Base-by-base conservation (phyloP, 1,140 invertebrate species). In the Achatina immaculata region DNA sequence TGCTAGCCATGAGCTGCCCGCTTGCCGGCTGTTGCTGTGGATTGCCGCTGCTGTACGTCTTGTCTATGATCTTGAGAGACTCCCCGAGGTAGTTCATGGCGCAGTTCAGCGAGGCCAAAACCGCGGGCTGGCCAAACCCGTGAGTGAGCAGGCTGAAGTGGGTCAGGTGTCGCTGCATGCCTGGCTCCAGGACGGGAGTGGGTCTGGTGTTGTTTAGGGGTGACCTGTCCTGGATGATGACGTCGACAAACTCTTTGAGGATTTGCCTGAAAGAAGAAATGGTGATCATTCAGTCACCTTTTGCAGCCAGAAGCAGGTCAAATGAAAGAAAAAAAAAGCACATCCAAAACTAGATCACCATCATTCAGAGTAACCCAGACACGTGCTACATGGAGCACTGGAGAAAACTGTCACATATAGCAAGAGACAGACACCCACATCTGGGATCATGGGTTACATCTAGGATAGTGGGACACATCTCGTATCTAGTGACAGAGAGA, bases 71-170 rank as follows among this genome's bases (percentile, higher is more conserved):
- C 92, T 99, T 99, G 86, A 99, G 92, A 82, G 97, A 98, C 93
- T 99, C 98, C 90, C 95, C 97, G 86, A 99, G 93, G 93, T 98
- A 99, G 92, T 98, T 98, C 93, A 97, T 96, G 91, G 99, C 96
- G 81, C 97, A 96, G 58, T 97, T 98, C 11, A 99, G 93, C 0
- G 97, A 96, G n/a, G 98, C 98, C 16, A 98, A 96, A 31, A 99
- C 97, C 42, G 98, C 98, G 1, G 98, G 98, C 78, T 96, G 96
- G 19, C 98, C 98, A 91, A 99, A 99, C n/a, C 98, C 98, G 92
- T 99, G 98, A 51, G 97, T 98, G 88, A 99, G 98, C 84, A 99
- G 94, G 81, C 96, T 98, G 92, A 99, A 99, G 91, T 99, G 97
- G 34, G 98, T 99, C 81, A 99, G 93, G 91, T 98, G 97, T 87